Percentiles rank a stretch among this genome's conserved stretches.
These are phyloP conservation scores for Bhutanitis thaidina DNA, from an alignment of 2,888 invertebrate genomes.

Conservation along the genomic window DNA sequence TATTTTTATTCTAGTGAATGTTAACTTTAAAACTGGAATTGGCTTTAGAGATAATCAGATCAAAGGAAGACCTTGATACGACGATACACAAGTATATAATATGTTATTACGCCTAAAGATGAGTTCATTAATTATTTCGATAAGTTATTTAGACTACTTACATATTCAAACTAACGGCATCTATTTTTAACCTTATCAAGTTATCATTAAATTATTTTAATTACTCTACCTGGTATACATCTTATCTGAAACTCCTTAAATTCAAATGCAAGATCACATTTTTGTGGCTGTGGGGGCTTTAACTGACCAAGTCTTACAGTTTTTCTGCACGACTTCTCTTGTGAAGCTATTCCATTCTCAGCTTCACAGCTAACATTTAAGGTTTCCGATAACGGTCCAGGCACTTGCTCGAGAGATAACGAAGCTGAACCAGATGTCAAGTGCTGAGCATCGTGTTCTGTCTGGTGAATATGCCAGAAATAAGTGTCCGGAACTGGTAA, in stretches of 20 bases:
- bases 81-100: too few relatives aligned
- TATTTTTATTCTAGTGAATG: too few relatives aligned
- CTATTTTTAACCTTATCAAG: too few relatives aligned
- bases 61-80: too few relatives aligned
- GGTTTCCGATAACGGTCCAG: conserved; percentile 53
- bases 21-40: too few relatives aligned
- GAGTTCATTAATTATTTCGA: too few relatives aligned
- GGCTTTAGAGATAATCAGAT: too few relatives aligned
- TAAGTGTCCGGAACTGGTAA: conserved; percentile 63
- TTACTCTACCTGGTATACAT: conserved; percentile 59
- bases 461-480: conserved; percentile 58
- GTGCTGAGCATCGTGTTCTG: conserved; percentile 51
- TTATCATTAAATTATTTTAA: not conserved
- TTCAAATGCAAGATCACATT: conserved; percentile 67
- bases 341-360: conserved; percentile 64
- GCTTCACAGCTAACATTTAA: conserved; percentile 64
- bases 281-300: conserved; percentile 61
- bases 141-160: too few relatives aligned
- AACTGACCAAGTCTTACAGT: conserved; percentile 57
- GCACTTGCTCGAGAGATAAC: conserved; percentile 58
- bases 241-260: conserved; percentile 69
- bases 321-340: conserved; percentile 58
- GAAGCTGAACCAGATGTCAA: conserved; percentile 64
- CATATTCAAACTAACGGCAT: too few relatives aligned
- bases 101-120: too few relatives aligned